Evolutionary conservation across 2,113 vertebrate genomes (phyloP).

Genomic region (Scatophagus argus): DNA sequence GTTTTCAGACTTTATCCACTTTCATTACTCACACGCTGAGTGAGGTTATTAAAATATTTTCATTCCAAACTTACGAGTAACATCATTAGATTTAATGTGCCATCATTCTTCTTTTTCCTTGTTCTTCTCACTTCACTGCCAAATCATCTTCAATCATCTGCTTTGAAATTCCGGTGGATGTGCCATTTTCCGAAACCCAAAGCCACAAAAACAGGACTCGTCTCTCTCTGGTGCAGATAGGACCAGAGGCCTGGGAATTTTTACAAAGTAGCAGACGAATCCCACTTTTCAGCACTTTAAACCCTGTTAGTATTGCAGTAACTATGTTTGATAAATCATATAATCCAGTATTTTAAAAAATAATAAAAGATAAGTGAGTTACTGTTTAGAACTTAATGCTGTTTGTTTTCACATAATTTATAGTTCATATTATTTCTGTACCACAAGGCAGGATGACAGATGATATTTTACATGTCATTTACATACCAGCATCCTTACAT

Average conservation of each 20-base stretch:
- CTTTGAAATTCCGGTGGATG: constrained; percentile 38
- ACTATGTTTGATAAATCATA: constrained; percentile 11
- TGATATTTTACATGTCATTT: neutral
- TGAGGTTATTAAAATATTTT: constrained; percentile 15
- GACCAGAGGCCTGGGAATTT: constrained; percentile 43
- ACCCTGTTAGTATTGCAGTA: neutral
- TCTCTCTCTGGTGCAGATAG: constrained; percentile 3
- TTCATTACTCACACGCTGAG: constrained; percentile 5
- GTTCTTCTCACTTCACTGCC: constrained; percentile 22
- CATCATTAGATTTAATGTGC: constrained; percentile 14
- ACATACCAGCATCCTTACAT: constrained; percentile 5
- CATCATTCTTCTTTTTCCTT: constrained; percentile 18
- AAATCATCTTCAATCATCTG: constrained; percentile 33
- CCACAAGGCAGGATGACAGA: neutral
- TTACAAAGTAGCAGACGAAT: neutral
- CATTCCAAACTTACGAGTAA: neutral
- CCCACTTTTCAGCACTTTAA: constrained; percentile 2
- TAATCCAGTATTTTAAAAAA: neutral
- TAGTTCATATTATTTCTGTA: neutral
- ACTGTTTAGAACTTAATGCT: neutral
- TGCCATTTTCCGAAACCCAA: constrained; percentile 58
- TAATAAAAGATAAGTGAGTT: neutral
- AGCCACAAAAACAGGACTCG: constrained; percentile 45
- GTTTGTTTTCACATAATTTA: neutral
- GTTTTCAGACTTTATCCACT: constrained; percentile 7